Evolutionary conservation across 2,888 invertebrate genomes (phyloP).

Genomic region (Electrophaes corylata): DNA sequence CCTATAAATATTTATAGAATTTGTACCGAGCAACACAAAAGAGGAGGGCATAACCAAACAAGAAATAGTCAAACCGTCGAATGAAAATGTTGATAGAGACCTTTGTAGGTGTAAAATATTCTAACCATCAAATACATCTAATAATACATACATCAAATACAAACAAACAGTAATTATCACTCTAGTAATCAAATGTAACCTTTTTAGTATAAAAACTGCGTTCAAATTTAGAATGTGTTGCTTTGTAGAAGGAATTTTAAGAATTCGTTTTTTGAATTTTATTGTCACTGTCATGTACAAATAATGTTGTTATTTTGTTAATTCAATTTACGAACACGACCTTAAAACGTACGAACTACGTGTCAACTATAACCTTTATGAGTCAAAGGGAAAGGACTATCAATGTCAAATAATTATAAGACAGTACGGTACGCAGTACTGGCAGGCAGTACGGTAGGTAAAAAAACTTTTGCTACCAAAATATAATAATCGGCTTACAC

Average conservation of each 20-base stretch:
- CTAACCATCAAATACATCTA: slow-evolving; percentile 11
- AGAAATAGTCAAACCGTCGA: slow-evolving; percentile 13
- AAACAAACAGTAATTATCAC: too few relatives aligned
- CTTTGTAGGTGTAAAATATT: slow-evolving; percentile 9
- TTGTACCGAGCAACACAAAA: slow-evolving; percentile 18
- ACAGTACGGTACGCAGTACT: too few relatives aligned
- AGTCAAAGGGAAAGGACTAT: not conserved
- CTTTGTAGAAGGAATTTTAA: not conserved
- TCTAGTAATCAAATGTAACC: too few relatives aligned
- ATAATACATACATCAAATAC: too few relatives aligned
- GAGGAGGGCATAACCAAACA: slow-evolving; percentile 6
- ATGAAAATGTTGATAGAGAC: slow-evolving; percentile 8
- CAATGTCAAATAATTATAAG: too few relatives aligned
- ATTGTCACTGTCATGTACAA: too few relatives aligned
- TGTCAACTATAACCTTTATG: slow-evolving; percentile 1
- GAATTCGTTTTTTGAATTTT: not conserved
- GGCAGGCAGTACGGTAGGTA: not conserved
- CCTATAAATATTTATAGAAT: slow-evolving; percentile 26
- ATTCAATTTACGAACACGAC: too few relatives aligned
- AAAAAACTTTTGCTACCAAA: slow-evolving; percentile 8
- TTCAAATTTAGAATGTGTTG: too few relatives aligned
- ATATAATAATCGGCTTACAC: slow-evolving; percentile 6
- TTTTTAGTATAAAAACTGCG: too few relatives aligned
- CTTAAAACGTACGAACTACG: not conserved
- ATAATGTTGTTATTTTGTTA: too few relatives aligned